These are phyloP conservation scores for Nanorana parkeri DNA, from an alignment of 2,113 vertebrate genomes.

Conservation along the genomic window DNA sequence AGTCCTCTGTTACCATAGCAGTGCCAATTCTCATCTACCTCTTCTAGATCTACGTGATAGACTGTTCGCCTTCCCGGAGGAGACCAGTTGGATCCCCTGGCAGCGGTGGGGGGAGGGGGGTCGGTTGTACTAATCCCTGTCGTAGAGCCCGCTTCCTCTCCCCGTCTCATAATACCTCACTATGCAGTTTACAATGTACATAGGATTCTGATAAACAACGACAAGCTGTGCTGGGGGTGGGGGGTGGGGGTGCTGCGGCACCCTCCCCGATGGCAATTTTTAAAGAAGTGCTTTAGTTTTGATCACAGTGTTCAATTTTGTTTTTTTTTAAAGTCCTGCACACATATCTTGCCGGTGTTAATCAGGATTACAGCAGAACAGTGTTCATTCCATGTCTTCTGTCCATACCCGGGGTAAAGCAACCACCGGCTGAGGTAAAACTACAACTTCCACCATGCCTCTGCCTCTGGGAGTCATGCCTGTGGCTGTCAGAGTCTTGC, in stretches of 20 bases:
- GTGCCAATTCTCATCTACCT: slow-evolving; percentile 20
- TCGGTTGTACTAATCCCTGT: slow-evolving; percentile 2
- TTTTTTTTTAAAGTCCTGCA: too few relatives aligned
- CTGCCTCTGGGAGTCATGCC: too few relatives aligned
- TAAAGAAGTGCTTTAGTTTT: not conserved
- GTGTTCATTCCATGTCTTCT: too few relatives aligned
- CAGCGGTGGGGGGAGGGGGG: too few relatives aligned
- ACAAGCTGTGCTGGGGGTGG: slow-evolving; percentile 1
- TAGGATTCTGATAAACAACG: not conserved
- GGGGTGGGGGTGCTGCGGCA: not conserved
- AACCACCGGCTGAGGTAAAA: too few relatives aligned
- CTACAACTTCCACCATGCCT: too few relatives aligned
- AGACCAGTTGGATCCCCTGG: not conserved
- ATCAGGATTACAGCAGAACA: too few relatives aligned
- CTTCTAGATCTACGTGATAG: not conserved
- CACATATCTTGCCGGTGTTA: too few relatives aligned
- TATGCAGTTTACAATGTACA: slow-evolving; percentile 15
- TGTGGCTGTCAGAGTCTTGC: too few relatives aligned
- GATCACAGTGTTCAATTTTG: not conserved
- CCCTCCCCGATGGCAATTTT: not conserved
- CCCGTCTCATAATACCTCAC: slow-evolving; percentile 19
- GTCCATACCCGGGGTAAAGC: too few relatives aligned
- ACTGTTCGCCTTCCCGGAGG: slow-evolving; percentile 1
- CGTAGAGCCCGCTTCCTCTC: not conserved
- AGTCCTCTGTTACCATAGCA: slow-evolving; percentile 24